phyloP scores from a whole-genome alignment of 2,888 invertebrate species.

The Cryptophagus acutangulus region DNA sequence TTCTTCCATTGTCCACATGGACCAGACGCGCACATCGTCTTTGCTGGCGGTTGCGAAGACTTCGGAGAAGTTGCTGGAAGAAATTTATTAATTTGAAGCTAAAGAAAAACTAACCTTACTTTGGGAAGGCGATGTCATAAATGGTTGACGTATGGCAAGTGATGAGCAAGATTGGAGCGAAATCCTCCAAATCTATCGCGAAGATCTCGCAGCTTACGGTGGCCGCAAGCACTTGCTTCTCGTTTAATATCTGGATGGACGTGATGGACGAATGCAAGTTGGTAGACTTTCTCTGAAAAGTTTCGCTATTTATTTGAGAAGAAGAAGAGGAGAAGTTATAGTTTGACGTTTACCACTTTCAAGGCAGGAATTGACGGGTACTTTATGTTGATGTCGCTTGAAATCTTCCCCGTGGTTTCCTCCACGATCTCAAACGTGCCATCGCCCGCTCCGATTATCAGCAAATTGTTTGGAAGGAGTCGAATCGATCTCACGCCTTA shows the following conservation, averaged over 20 bases:
- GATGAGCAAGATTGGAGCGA: constrained; percentile 64
- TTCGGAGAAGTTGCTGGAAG: constrained; percentile 67
- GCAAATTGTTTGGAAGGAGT: constrained; percentile 55
- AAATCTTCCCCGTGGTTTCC: constrained; percentile 29
- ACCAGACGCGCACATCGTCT: constrained; percentile 85
- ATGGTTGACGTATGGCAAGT: constrained; percentile 81
- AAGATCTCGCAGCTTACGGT: constrained; percentile 79
- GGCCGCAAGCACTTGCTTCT: constrained; percentile 65
- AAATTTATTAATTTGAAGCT: constrained; percentile 1
- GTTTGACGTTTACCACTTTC: constrained; percentile 47
- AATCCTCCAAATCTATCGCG: constrained; percentile 63
- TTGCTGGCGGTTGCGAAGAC: constrained; percentile 85
- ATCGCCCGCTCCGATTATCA: constrained; percentile 80
- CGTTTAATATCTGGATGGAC: constrained; percentile 61
- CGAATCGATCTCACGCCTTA: constrained; percentile 62
- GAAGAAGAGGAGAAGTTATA: too few species aligned
- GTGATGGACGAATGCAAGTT: too few species aligned
- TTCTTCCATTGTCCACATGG: constrained; percentile 68
- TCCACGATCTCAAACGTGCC: constrained; percentile 73
- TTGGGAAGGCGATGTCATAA: constrained; percentile 77
- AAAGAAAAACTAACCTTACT: too few species aligned
- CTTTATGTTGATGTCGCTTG: constrained; percentile 37
- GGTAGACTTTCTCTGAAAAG: too few species aligned
- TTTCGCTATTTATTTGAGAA: too few species aligned
- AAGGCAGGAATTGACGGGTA: constrained; percentile 48